phyloP scores from a whole-genome alignment of 2,113 vertebrate species.

The Aphyosemion australe region DNA sequence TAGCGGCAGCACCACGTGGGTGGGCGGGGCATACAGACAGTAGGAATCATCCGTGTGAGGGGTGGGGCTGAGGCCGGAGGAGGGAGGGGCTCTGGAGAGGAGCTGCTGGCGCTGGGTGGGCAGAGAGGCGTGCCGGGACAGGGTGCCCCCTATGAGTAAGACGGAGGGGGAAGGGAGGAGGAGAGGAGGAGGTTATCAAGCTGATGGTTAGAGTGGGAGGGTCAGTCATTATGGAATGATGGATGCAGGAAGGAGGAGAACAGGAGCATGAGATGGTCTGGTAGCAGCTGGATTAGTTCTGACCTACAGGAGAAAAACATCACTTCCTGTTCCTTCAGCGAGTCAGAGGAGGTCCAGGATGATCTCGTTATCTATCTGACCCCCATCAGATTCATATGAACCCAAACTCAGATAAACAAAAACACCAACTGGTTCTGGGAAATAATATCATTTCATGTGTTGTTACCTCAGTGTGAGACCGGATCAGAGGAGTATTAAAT shows the following conservation, averaged over 20 bases:
- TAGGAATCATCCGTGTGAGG: constrained; percentile 80
- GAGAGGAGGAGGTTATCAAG: constrained; percentile 34
- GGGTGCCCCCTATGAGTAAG: constrained; percentile 81
- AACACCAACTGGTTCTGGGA: too few species aligned
- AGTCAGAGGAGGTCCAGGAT: too few species aligned
- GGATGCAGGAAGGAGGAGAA: constrained; percentile 32
- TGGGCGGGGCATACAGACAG: constrained; percentile 68
- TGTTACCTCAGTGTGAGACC: too few species aligned
- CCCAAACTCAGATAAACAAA: background rate
- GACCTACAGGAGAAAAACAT: background rate
- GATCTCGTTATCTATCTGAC: too few species aligned
- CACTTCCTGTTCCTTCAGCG: background rate
- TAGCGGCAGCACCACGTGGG: constrained; percentile 63
- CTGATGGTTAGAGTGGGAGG: constrained; percentile 49
- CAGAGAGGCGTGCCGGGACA: constrained; percentile 82
- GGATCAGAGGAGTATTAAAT: too few species aligned
- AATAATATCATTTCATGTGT: too few species aligned
- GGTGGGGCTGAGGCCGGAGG: constrained; percentile 62
- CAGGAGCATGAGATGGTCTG: constrained; percentile 34
- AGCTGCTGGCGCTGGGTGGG: constrained; percentile 81
- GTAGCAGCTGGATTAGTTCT: constrained; percentile 39
- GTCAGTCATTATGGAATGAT: constrained; percentile 55
- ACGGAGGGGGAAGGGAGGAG: constrained; percentile 7
- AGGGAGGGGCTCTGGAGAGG: constrained; percentile 71
- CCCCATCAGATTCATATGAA: too few species aligned